Conservation (phyloP, 2,888 invertebrate species). For the Ophonus ardosiacus region DNA sequence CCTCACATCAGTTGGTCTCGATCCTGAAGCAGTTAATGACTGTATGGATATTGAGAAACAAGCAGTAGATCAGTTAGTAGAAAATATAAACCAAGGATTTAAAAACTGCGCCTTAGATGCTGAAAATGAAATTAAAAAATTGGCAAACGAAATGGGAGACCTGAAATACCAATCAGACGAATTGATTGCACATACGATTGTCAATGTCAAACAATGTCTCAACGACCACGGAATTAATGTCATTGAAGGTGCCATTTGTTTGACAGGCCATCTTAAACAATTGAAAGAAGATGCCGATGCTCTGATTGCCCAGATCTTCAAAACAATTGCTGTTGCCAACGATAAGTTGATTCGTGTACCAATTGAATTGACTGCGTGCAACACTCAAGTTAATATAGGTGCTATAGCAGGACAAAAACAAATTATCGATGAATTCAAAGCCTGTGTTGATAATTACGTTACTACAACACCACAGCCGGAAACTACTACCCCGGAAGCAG, state of each 20-base stretch:
- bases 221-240: conserved; percentile 49
- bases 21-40: conserved; percentile 35
- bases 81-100: not conserved
- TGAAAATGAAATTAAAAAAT: not conserved
- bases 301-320: conserved; percentile 9
- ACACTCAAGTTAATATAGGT: not conserved
- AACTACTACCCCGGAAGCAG: not conserved
- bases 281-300: conserved; percentile 21
- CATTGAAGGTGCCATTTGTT: conserved; percentile 36
- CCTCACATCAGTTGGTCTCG: conserved; percentile 1
- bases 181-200: not conserved
- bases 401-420: not conserved
- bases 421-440: conserved; percentile 28
- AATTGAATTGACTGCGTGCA: not conserved
- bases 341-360: not conserved
- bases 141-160: not conserved
- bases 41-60: conserved; percentile 38
- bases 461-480: not conserved
- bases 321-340: conserved; percentile 17
- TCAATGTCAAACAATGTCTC: conserved; percentile 9
- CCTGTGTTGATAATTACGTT: conserved; percentile 2
- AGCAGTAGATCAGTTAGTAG: not conserved
- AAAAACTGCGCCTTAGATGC: not conserved
- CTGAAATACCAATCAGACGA: not conserved
- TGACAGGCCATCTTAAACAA: not conserved